These are phyloP conservation scores for Achlya flavicornis DNA, from an alignment of 2,888 invertebrate species.

Conservation along the genomic window DNA sequence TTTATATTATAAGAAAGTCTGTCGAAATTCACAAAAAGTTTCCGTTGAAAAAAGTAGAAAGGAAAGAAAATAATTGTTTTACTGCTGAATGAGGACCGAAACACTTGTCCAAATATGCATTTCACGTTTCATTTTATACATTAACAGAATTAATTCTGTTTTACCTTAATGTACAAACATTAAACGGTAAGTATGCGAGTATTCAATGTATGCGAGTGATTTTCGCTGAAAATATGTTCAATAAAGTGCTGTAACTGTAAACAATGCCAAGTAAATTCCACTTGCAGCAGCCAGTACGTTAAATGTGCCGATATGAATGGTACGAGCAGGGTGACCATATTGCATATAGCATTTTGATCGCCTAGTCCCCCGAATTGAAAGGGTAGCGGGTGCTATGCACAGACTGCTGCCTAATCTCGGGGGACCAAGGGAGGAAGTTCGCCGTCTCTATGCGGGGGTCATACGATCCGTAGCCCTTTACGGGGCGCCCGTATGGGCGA, in stretches of 20 bases:
- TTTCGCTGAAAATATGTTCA: neutral
- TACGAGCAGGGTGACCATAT: constrained; percentile 1
- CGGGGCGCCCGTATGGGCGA: too few species aligned
- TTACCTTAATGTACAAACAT: neutral
- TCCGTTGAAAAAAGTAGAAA: too few species aligned
- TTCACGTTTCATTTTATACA: neutral
- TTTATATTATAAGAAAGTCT: too few species aligned
- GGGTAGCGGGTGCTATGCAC: too few species aligned
- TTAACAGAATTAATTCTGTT: neutral
- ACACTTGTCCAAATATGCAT: neutral
- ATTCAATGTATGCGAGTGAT: neutral
- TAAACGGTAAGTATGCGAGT: too few species aligned
- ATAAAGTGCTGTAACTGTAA: neutral
- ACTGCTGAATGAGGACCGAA: neutral
- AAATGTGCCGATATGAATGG: neutral
- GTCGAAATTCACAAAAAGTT: too few species aligned
- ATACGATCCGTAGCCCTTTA: too few species aligned
- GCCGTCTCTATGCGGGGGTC: too few species aligned
- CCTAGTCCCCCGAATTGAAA: too few species aligned
- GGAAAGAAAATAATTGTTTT: neutral
- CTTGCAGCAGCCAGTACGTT: neutral
- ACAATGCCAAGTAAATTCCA: constrained; percentile 1
- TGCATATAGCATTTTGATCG: too few species aligned
- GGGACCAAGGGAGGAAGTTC: too few species aligned
- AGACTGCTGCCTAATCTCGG: too few species aligned